Percentiles rank a stretch among this genome's conserved stretches.
These are phyloP conservation scores for Mesochorus sp. DNA, from an alignment of 2,888 invertebrate genomes.

Conservation along the genomic window DNA sequence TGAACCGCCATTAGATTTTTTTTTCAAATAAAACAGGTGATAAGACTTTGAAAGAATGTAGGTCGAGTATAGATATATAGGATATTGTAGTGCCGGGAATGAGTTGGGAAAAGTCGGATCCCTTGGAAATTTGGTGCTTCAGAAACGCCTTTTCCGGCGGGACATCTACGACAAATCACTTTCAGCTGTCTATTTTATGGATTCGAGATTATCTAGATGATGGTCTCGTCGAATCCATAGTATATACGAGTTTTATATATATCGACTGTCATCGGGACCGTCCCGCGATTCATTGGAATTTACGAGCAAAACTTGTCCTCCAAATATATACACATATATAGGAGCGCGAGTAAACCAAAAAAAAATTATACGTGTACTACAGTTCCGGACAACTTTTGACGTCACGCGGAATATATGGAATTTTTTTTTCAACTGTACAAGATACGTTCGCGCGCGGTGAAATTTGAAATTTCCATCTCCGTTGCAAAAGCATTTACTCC, in stretches of 20 bases:
- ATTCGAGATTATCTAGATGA: constrained; percentile 40
- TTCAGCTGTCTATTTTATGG: constrained; percentile 25
- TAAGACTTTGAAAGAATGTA: too few species aligned
- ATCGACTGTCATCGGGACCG: constrained; percentile 29
- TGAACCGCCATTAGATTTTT: too few species aligned
- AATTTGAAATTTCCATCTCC: constrained; percentile 16
- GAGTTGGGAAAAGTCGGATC: neutral
- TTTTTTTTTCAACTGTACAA: neutral
- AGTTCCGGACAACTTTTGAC: constrained; percentile 24
- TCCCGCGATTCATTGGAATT: constrained; percentile 13
- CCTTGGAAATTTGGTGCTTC: constrained; percentile 29
- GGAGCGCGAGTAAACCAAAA: neutral
- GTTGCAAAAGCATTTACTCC: constrained; percentile 4
- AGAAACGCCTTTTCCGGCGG: constrained; percentile 11
- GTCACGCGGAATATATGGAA: constrained; percentile 35
- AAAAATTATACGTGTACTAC: constrained; percentile 2
- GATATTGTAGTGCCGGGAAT: too few species aligned
- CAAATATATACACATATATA: neutral
- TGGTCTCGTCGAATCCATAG: constrained; percentile 27
- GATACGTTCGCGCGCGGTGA: constrained; percentile 1
- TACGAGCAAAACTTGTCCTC: constrained; percentile 32
- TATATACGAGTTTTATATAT: constrained; percentile 44
- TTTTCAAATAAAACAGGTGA: too few species aligned
- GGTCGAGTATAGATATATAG: too few species aligned
- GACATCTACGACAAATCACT: constrained; percentile 43